Evolutionary conservation across 2,113 vertebrate genomes (phyloP).

Genomic region (Greenwoodochromis staneri): DNA sequence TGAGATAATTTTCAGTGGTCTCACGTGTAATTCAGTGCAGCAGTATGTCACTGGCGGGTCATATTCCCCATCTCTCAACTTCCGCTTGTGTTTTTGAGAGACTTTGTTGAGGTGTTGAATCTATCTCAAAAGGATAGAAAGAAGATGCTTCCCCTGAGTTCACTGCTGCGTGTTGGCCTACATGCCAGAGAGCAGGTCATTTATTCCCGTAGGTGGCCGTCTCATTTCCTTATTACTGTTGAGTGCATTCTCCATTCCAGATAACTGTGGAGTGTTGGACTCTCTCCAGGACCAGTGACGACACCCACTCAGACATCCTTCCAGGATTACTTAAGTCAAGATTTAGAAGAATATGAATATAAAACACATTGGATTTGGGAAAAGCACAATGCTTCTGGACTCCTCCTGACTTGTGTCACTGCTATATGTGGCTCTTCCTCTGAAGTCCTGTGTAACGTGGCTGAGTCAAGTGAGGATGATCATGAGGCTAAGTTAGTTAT

Average conservation of each 20-base stretch:
- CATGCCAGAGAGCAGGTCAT: constrained; percentile 5
- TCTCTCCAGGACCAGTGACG: not conserved
- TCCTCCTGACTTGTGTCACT: not conserved
- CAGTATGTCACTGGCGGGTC: not conserved
- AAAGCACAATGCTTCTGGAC: not conserved
- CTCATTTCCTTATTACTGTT: not conserved
- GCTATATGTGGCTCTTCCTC: constrained; percentile 48
- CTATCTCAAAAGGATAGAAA: not conserved
- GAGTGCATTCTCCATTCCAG: not conserved
- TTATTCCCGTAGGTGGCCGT: not conserved
- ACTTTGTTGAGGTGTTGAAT: not conserved
- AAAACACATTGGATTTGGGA: not conserved
- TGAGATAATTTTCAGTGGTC: not conserved
- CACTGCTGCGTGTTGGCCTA: not conserved
- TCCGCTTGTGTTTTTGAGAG: not conserved
- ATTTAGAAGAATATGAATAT: not conserved
- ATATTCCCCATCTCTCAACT: not conserved
- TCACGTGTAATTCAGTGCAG: not conserved
- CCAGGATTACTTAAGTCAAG: not conserved
- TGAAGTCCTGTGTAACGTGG: not conserved
- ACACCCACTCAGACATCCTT: not conserved
- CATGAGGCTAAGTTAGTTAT: constrained; percentile 11
- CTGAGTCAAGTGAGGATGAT: constrained; percentile 40
- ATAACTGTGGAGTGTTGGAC: not conserved
- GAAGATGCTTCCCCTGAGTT: constrained; percentile 11